A percentile compares a stretch with the other conserved stretches of the same genome.
phyloP scores from a whole-genome alignment of 2,888 invertebrate genomes.

The Ptychoptera albimana region DNA sequence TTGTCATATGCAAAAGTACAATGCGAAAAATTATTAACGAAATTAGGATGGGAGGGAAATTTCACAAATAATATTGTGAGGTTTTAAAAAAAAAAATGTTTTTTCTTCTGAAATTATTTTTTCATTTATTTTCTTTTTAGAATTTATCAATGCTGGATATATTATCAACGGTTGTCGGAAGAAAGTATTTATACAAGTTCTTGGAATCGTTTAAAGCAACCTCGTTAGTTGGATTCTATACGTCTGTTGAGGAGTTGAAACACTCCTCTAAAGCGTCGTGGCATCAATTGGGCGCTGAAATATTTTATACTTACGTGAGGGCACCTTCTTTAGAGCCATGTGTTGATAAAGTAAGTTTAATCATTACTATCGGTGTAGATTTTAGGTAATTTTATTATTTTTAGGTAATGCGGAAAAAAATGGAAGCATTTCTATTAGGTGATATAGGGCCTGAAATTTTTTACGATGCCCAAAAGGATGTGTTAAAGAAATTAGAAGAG shows the following conservation, averaged over 20 bases:
- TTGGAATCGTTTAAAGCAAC: constrained; percentile 70
- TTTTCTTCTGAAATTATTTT: too few species aligned
- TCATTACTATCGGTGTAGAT: too few species aligned
- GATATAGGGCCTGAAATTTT: constrained; percentile 79
- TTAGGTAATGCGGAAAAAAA: constrained; percentile 56
- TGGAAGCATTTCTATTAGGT: constrained; percentile 76
- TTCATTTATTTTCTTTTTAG: constrained; percentile 27
- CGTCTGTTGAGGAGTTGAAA: constrained; percentile 69
- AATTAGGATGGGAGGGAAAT: constrained; percentile 62
- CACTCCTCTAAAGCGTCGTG: constrained; percentile 57
- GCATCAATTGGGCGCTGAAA: constrained; percentile 82
- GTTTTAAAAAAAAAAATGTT: neutral
- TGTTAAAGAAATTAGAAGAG: constrained; percentile 64
- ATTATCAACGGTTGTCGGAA: constrained; percentile 60
- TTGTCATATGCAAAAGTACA: constrained; percentile 64
- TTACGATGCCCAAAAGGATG: constrained; percentile 69
- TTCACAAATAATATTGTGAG: constrained; percentile 33
- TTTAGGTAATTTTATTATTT: constrained; percentile 10
- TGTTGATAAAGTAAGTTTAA: constrained; percentile 56
- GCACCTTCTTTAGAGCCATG: constrained; percentile 67
- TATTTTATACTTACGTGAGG: constrained; percentile 76
- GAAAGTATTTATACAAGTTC: constrained; percentile 66
- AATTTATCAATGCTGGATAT: constrained; percentile 55
- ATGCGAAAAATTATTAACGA: constrained; percentile 60
- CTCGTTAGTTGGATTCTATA: constrained; percentile 74